Percentiles rank a stretch among this genome's conserved stretches.
phyloP scores from a whole-genome alignment of 2,113 vertebrate genomes.

The Rhea pennata region DNA sequence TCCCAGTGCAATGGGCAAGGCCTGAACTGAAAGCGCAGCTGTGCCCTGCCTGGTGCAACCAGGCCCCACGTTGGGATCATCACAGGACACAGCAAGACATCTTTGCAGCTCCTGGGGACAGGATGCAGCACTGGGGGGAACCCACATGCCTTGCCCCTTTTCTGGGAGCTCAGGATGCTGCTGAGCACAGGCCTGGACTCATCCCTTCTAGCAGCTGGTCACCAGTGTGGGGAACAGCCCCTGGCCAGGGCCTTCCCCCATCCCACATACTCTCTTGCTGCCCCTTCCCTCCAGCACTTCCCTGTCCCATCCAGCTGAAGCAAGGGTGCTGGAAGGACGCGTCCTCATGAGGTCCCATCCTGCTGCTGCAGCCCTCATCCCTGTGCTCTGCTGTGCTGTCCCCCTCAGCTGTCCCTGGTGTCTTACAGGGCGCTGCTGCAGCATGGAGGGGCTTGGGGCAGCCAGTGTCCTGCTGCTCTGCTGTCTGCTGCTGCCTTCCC shows the following conservation, averaged over 20 bases:
- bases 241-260: not conserved
- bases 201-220: too few relatives aligned
- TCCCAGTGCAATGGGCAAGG: too few relatives aligned
- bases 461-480: not conserved
- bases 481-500: conserved; percentile 61
- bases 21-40: not conserved
- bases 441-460: conserved; percentile 52
- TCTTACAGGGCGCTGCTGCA: not conserved
- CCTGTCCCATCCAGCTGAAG: too few relatives aligned
- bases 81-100: not conserved
- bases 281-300: too few relatives aligned
- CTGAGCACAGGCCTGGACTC: too few relatives aligned
- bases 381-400: not conserved
- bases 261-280: too few relatives aligned
- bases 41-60: accelerated
- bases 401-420: not conserved
- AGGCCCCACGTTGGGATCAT: not conserved
- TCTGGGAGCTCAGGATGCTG: too few relatives aligned
- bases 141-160: too few relatives aligned
- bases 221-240: too few relatives aligned
- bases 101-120: too few relatives aligned
- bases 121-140: too few relatives aligned
- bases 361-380: not conserved
- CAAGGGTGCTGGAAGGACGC: too few relatives aligned
- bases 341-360: not conserved